A percentile compares a stretch with the other conserved stretches of the same genome.
phyloP scores from a whole-genome alignment of 2,797 vertebrate species.

The Peromyscus melanophrys region DNA sequence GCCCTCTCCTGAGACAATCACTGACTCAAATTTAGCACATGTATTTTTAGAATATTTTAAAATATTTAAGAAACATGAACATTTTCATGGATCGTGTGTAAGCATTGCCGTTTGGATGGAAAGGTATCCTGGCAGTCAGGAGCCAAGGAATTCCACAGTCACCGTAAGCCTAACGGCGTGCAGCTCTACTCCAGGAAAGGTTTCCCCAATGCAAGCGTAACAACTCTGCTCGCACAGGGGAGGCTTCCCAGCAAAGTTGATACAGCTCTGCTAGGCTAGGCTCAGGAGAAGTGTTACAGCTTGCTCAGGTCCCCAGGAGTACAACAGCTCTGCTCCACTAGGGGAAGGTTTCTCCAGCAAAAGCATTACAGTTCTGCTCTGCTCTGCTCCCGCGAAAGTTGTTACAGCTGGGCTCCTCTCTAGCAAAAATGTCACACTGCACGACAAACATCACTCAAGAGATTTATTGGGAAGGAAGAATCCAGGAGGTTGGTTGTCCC shows the following conservation, averaged over 20 bases:
- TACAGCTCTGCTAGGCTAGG: background rate
- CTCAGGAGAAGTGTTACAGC: background rate
- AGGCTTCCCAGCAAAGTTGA: background rate
- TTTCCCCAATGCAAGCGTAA: background rate
- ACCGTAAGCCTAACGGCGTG: background rate
- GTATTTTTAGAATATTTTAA: constrained; percentile 32
- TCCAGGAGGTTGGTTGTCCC: background rate
- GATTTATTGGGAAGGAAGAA: background rate
- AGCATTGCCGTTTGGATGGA: background rate
- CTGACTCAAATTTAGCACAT: background rate
- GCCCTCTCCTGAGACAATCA: constrained; percentile 8
- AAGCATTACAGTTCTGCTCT: too few species aligned
- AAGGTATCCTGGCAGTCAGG: background rate
- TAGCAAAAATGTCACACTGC: background rate
- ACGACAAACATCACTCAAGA: background rate
- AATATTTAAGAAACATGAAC: background rate
- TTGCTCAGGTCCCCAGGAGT: background rate
- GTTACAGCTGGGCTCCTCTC: too few species aligned
- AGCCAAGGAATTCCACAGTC: background rate
- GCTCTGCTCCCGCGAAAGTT: too few species aligned
- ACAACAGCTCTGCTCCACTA: background rate
- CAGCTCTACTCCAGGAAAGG: background rate
- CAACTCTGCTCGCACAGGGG: background rate
- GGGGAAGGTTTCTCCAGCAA: too few species aligned
- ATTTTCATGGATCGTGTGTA: background rate